phyloP scores from a whole-genome alignment of 2,113 vertebrate genomes.

The Sander lucioperca region DNA sequence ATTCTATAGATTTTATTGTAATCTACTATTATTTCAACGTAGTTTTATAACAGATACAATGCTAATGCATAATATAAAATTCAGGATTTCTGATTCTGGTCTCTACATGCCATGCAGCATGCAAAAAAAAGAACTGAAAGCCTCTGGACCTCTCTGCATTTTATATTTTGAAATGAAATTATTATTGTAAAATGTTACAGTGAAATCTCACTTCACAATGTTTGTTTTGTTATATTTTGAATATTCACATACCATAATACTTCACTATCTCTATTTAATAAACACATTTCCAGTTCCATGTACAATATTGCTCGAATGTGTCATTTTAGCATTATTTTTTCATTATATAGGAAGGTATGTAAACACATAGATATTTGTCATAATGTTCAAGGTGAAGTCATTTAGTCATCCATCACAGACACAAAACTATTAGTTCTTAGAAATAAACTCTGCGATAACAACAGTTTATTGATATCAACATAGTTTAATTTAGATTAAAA shows the following conservation, averaged over 20 bases:
- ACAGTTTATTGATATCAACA: not conserved
- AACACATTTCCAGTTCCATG: not conserved
- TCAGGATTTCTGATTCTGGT: not conserved
- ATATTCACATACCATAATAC: not conserved
- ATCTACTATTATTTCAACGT: not conserved
- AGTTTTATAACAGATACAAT: not conserved
- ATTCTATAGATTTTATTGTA: not conserved
- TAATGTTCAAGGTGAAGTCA: not conserved
- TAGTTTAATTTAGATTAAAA: not conserved
- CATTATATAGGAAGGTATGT: not conserved
- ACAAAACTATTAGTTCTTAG: not conserved
- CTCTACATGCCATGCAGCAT: not conserved
- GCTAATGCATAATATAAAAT: slow-evolving; percentile 1
- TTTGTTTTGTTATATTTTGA: not conserved
- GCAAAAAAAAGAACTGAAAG: not conserved
- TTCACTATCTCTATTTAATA: not conserved
- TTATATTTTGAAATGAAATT: not conserved
- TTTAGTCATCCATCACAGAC: not conserved
- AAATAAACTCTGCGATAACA: not conserved
- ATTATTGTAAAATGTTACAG: slow-evolving; percentile 2
- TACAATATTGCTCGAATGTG: not conserved
- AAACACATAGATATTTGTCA: not conserved
- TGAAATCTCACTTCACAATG: not conserved
- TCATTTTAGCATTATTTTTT: not conserved
- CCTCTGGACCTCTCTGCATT: not conserved